Conservation (phyloP, 2,888 invertebrate species). For the Kuschelorhynchus macadamiae region DNA sequence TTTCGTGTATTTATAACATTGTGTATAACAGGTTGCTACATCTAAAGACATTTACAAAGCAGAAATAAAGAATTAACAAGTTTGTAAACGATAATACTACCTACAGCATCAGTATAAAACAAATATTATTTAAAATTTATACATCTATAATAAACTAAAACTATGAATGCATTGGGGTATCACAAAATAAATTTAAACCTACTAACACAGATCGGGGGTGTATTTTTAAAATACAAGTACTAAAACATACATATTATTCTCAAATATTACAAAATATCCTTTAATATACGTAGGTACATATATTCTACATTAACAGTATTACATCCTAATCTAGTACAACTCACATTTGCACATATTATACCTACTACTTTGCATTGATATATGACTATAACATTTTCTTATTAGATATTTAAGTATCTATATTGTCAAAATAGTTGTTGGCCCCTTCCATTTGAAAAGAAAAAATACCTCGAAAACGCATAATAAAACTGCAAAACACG, state of each 20-base stretch:
- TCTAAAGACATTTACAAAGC: not conserved
- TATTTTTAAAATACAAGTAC: slow-evolving; percentile 21
- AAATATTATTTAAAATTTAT: not conserved
- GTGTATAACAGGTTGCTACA: not conserved
- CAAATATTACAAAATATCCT: slow-evolving; percentile 39
- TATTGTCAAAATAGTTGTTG: slow-evolving; percentile 49
- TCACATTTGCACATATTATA: not conserved
- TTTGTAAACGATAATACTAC: not conserved
- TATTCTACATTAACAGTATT: not conserved
- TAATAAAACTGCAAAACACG: not conserved
- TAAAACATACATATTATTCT: slow-evolving; percentile 23
- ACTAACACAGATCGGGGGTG: slow-evolving; percentile 47
- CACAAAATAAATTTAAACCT: slow-evolving; percentile 46
- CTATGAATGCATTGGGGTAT: slow-evolving; percentile 45
- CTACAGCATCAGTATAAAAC: not conserved
- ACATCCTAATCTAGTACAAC: slow-evolving; percentile 11
- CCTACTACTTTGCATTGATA: slow-evolving; percentile 44
- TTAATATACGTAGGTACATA: slow-evolving; percentile 3
- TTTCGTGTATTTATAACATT: not conserved
- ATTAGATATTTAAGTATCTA: slow-evolving; percentile 44
- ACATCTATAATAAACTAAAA: slow-evolving; percentile 21
- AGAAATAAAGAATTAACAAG: not conserved
- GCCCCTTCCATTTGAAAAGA: slow-evolving; percentile 36
- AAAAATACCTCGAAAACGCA: slow-evolving; percentile 9
- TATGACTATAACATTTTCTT: slow-evolving; percentile 38